phyloP scores from a whole-genome alignment of 2,797 vertebrate species.

The Anomalospiza imberbis region DNA sequence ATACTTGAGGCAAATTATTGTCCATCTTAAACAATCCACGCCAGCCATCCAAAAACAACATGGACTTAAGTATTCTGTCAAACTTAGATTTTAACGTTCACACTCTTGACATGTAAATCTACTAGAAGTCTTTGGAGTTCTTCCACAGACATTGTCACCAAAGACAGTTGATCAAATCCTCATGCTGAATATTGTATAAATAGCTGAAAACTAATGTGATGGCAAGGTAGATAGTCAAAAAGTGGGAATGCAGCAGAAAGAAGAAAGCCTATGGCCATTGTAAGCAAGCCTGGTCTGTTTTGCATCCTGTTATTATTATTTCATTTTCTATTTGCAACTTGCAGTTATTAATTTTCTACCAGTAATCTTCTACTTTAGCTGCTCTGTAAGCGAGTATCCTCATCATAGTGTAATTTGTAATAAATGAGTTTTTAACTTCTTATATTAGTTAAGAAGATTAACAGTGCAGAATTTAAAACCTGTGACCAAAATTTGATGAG shows the following conservation, averaged over 20 bases:
- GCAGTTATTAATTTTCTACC: not conserved
- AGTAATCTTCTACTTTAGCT: not conserved
- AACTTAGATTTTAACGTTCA: not conserved
- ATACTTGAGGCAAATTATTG: not conserved
- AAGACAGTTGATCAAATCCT: not conserved
- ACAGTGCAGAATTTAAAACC: not conserved
- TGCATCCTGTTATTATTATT: not conserved
- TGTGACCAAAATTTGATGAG: constrained; percentile 7
- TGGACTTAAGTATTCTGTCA: not conserved
- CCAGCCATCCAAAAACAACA: not conserved
- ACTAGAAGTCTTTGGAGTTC: not conserved
- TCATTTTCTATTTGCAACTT: not conserved
- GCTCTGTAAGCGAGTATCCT: not conserved
- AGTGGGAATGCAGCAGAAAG: not conserved
- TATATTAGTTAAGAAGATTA: constrained; percentile 15
- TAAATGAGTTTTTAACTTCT: not conserved
- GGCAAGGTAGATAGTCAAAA: not conserved
- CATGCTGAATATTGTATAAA: not conserved
- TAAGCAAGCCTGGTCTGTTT: not conserved
- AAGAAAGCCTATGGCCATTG: not conserved
- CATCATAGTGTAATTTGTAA: not conserved
- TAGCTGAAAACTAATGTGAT: not conserved
- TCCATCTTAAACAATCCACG: not conserved
- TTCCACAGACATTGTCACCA: not conserved
- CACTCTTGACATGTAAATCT: not conserved